These are phyloP conservation scores for Gasteruption jaculator DNA, from an alignment of 2,888 invertebrate genomes.

Conservation along the genomic window DNA sequence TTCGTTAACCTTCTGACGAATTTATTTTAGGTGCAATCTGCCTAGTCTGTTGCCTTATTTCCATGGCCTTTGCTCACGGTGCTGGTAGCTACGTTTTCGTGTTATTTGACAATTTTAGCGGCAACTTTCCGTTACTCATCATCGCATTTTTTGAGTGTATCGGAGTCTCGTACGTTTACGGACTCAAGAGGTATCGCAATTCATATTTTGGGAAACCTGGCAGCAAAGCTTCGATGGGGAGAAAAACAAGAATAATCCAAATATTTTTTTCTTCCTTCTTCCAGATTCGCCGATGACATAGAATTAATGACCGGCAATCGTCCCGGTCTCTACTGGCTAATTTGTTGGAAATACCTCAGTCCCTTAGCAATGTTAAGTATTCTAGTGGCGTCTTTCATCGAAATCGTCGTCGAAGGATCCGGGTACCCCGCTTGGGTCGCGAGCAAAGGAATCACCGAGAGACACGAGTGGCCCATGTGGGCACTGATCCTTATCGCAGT, in stretches of 20 bases:
- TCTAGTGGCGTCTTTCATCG: conserved; percentile 75
- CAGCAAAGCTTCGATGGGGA: too few relatives aligned
- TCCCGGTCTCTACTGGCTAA: conserved; percentile 85
- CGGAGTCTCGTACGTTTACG: conserved; percentile 91
- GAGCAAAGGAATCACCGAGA: conserved; percentile 66
- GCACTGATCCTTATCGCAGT: conserved; percentile 69
- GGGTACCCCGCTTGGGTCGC: conserved; percentile 83
- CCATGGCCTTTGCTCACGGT: conserved; percentile 89
- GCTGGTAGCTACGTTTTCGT: conserved; percentile 92
- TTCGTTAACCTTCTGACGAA: too few relatives aligned
- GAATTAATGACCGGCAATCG: conserved; percentile 91
- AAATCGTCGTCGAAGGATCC: conserved; percentile 75
- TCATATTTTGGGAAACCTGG: not conserved
- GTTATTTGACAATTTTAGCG: conserved; percentile 90
- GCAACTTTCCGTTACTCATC: conserved; percentile 86
- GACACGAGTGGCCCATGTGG: conserved; percentile 86
- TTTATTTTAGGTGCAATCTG: conserved; percentile 61
- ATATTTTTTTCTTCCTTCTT: conserved; percentile 16
- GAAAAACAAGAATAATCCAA: too few relatives aligned
- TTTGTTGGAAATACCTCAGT: conserved; percentile 93
- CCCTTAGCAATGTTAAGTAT: conserved; percentile 86
- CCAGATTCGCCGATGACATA: conserved; percentile 87
- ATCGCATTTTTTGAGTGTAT: conserved; percentile 91
- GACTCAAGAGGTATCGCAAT: conserved; percentile 70
- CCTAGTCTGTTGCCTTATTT: conserved; percentile 74